phyloP scores from a whole-genome alignment of 2,113 vertebrate genomes.

The Psammodynastes pulverulentus region DNA sequence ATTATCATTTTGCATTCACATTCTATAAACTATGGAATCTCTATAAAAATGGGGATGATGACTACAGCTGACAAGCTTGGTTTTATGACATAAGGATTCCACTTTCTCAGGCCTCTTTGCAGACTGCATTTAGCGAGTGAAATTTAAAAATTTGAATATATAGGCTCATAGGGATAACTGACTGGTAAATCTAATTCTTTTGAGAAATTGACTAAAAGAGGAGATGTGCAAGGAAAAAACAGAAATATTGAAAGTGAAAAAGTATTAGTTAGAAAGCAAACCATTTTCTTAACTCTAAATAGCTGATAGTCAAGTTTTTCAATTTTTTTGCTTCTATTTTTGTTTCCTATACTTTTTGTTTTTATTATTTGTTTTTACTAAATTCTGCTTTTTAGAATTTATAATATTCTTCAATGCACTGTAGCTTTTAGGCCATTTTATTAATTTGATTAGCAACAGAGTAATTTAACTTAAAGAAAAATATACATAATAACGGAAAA shows the following conservation, averaged over 20 bases:
- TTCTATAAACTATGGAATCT: neutral
- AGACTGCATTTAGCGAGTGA: neutral
- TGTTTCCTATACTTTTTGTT: constrained; percentile 23
- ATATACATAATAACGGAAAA: neutral
- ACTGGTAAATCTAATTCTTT: neutral
- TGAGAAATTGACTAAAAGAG: neutral
- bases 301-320: constrained; percentile 31
- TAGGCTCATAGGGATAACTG: constrained; percentile 10
- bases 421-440: constrained; percentile 43
- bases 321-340: constrained; percentile 35
- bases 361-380: neutral
- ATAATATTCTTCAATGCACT: constrained; percentile 35
- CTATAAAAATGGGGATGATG: neutral
- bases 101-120: neutral
- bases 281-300: constrained; percentile 8
- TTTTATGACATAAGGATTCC: neutral
- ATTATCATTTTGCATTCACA: neutral
- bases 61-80: neutral
- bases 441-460: neutral
- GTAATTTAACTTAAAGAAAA: neutral
- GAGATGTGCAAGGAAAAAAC: neutral
- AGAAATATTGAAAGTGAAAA: constrained; percentile 5
- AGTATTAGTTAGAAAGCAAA: neutral
- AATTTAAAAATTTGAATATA: neutral
- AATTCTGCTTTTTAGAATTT: constrained; percentile 41